phyloP scores from a whole-genome alignment of 2,797 vertebrate species.

The Echiichthys vipera region DNA sequence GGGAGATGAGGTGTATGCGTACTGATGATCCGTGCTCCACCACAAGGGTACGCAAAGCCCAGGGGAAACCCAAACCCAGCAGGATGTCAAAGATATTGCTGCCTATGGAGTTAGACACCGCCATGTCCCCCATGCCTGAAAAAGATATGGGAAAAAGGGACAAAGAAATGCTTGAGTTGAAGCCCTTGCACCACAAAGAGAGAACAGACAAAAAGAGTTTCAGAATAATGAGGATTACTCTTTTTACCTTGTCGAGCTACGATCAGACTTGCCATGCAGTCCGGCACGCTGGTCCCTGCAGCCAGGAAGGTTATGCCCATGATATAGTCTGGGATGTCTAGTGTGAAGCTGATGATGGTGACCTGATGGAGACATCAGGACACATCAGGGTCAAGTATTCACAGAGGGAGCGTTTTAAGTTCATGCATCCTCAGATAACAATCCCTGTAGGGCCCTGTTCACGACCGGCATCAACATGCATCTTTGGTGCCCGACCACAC shows the following conservation, averaged over 20 bases:
- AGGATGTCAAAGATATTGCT: slow-evolving; percentile 90
- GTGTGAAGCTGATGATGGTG: slow-evolving; percentile 86
- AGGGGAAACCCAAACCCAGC: slow-evolving; percentile 87
- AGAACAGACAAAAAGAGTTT: neutral
- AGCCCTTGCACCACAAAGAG: neutral
- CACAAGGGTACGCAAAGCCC: slow-evolving; percentile 85
- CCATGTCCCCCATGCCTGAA: slow-evolving; percentile 89
- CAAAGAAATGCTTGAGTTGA: neutral
- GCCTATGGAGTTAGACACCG: slow-evolving; percentile 88
- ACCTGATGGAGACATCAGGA: slow-evolving; percentile 71
- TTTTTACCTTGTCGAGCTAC: slow-evolving; percentile 86
- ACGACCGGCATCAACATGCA: too few species aligned
- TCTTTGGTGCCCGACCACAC: too few species aligned
- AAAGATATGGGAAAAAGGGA: slow-evolving; percentile 17
- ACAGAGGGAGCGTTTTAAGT: neutral
- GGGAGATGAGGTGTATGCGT: slow-evolving; percentile 28
- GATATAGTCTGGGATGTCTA: slow-evolving; percentile 88
- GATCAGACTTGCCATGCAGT: slow-evolving; percentile 89
- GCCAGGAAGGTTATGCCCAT: slow-evolving; percentile 90
- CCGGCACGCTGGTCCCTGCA: slow-evolving; percentile 88
- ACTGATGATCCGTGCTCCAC: slow-evolving; percentile 85
- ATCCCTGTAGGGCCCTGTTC: neutral
- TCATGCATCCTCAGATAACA: neutral
- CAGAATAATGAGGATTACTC: neutral
- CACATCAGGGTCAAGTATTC: neutral